These are phyloP conservation scores for Keiferia lycopersicella DNA, from an alignment of 2,888 invertebrate species.

Conservation along the genomic window DNA sequence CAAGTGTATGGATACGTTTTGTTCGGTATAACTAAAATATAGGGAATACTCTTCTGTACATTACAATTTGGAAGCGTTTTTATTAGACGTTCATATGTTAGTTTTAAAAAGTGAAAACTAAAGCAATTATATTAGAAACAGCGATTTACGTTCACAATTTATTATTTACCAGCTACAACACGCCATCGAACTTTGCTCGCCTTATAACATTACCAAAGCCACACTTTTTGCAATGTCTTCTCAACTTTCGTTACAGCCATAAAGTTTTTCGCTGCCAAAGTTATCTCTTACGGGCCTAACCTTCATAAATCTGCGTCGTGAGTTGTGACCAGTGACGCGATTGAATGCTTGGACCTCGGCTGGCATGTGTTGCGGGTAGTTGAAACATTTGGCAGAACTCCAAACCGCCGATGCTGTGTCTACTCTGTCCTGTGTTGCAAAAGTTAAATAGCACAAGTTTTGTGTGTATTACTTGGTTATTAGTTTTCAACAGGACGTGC, in stretches of 20 bases:
- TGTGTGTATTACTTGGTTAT: slow-evolving; percentile 19
- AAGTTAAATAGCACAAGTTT: slow-evolving; percentile 18
- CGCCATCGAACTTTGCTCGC: too few relatives aligned
- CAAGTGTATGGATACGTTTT: too few relatives aligned
- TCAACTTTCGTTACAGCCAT: neutral
- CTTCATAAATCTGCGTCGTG: slow-evolving; percentile 9
- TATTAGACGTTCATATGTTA: too few relatives aligned
- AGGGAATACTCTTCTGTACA: too few relatives aligned
- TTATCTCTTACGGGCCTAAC: neutral
- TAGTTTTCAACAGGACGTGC: slow-evolving; percentile 15
- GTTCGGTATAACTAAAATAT: too few relatives aligned
- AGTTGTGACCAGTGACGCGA: slow-evolving; percentile 7
- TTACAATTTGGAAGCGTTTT: too few relatives aligned
- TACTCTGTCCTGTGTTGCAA: neutral
- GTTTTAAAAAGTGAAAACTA: too few relatives aligned
- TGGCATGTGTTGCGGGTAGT: slow-evolving; percentile 12
- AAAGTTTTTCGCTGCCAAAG: neutral
- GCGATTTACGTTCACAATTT: too few relatives aligned
- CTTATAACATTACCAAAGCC: too few relatives aligned
- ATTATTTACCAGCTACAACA: too few relatives aligned
- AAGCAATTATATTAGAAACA: too few relatives aligned
- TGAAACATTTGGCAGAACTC: slow-evolving; percentile 11
- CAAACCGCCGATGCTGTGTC: slow-evolving; percentile 7
- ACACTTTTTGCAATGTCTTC: neutral
- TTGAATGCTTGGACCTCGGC: slow-evolving; percentile 2